Evolutionary conservation across 1,140 invertebrate species (phyloP).

Genomic region (Atta texana): DNA sequence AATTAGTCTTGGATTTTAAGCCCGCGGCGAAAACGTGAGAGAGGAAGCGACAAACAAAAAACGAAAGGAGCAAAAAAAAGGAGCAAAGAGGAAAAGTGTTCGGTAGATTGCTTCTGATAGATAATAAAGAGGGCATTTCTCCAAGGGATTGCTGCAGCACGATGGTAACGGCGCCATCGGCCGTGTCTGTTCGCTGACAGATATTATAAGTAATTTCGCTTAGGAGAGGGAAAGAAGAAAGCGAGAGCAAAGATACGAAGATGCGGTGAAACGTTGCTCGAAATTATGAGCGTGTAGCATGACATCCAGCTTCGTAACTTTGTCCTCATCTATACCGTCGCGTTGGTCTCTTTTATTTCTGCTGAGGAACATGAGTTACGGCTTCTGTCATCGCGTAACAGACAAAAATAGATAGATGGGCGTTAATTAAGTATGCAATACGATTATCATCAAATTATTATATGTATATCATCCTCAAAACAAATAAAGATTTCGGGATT

Average conservation of each 20-base stretch:
- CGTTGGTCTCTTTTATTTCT: slow-evolving; percentile 64
- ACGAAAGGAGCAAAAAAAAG: slow-evolving; percentile 30
- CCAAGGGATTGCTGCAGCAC: slow-evolving; percentile 72
- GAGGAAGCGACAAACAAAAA: slow-evolving; percentile 38
- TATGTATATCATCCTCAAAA: not conserved
- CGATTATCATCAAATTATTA: not conserved
- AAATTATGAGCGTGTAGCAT: slow-evolving; percentile 77
- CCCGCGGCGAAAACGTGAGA: slow-evolving; percentile 33
- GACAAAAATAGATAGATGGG: not conserved
- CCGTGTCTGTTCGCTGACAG: slow-evolving; percentile 73
- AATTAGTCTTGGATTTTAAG: slow-evolving; percentile 58
- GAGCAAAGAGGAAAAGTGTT: slow-evolving; percentile 63
- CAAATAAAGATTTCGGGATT: not conserved
- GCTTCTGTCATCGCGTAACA: not conserved
- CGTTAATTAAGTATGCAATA: not conserved
- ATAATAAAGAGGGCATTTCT: slow-evolving; percentile 81
- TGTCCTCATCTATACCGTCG: slow-evolving; percentile 55
- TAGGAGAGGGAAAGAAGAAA: slow-evolving; percentile 55
- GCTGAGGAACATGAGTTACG: slow-evolving; percentile 12
- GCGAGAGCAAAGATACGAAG: slow-evolving; percentile 38
- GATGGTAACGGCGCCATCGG: slow-evolving; percentile 63
- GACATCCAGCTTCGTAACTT: slow-evolving; percentile 76
- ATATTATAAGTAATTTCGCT: slow-evolving; percentile 81
- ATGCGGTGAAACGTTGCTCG: slow-evolving; percentile 55
- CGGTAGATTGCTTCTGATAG: slow-evolving; percentile 79